Evolutionary conservation across 2,797 vertebrate genomes (phyloP).

Genomic region (Falco biarmicus): DNA sequence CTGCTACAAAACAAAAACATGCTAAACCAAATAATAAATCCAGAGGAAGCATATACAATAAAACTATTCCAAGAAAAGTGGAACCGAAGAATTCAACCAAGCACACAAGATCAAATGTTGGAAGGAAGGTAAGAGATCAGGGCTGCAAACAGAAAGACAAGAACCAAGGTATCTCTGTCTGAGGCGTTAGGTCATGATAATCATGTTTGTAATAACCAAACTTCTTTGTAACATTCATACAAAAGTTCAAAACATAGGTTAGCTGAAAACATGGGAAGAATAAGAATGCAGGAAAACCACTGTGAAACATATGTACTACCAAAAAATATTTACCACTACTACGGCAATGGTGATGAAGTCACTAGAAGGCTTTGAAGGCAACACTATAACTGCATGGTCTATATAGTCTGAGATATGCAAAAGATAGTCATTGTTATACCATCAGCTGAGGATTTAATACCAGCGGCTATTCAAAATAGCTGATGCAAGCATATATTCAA

Average conservation of each 20-base stretch:
- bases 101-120: not conserved
- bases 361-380: not conserved
- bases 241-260: not conserved
- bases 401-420: not conserved
- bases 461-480: not conserved
- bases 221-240: not conserved
- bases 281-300: not conserved
- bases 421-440: not conserved
- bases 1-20: not conserved
- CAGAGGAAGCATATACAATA: not conserved
- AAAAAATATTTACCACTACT: not conserved
- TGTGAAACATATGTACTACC: not conserved
- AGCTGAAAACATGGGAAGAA: not conserved
- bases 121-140: not conserved
- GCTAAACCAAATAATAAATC: not conserved
- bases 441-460: not conserved
- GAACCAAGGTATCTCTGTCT: not conserved
- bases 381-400: not conserved
- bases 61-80: not conserved
- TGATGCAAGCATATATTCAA: not conserved
- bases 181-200: not conserved
- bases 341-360: not conserved
- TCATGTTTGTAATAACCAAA: not conserved
- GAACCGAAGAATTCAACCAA: not conserved
- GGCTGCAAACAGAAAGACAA: not conserved